These are phyloP conservation scores for Ara ararauna DNA, from an alignment of 2,797 vertebrate species.

Conservation along the genomic window DNA sequence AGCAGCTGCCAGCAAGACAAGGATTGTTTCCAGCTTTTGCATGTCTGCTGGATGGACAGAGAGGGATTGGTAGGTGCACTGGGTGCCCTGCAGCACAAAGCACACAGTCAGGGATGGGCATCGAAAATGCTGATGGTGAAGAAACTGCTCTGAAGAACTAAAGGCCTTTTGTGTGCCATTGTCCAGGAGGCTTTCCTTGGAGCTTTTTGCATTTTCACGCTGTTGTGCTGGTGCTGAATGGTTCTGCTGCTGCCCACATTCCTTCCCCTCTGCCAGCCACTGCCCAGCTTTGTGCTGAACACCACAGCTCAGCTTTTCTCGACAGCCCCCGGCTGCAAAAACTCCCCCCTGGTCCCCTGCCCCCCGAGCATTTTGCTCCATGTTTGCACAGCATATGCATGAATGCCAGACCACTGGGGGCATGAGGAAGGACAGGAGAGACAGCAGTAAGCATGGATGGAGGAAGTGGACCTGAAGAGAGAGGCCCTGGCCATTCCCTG, in stretches of 20 bases:
- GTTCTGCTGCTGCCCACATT: constrained; percentile 72
- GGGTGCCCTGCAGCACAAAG: not conserved
- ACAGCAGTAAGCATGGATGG: not conserved
- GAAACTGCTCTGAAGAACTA: constrained; percentile 32
- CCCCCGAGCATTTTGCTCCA: not conserved
- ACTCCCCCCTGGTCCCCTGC: not conserved
- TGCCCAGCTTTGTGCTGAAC: constrained; percentile 61
- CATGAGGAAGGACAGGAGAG: not conserved
- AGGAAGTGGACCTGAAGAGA: not conserved
- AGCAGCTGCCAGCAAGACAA: not conserved
- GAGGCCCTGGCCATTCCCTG: not conserved
- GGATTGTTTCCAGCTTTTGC: not conserved
- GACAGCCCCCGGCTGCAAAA: constrained; percentile 18
- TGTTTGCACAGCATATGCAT: constrained; percentile 22
- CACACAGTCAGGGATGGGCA: constrained; percentile 20
- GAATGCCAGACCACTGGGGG: not conserved
- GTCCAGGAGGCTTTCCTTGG: constrained; percentile 59
- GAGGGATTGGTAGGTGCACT: not conserved
- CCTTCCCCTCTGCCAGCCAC: constrained; percentile 46
- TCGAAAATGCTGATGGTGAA: constrained; percentile 29
- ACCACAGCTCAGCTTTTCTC: constrained; percentile 68
- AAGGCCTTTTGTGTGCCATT: constrained; percentile 63
- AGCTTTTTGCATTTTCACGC: constrained; percentile 58
- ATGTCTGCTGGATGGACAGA: not conserved
- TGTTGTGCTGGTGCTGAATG: constrained; percentile 41